Evolutionary conservation across 2,888 invertebrate species (phyloP), one percentile per base, ranked within the genome.

Genomic region (Drosophila niveifrons): DNA sequence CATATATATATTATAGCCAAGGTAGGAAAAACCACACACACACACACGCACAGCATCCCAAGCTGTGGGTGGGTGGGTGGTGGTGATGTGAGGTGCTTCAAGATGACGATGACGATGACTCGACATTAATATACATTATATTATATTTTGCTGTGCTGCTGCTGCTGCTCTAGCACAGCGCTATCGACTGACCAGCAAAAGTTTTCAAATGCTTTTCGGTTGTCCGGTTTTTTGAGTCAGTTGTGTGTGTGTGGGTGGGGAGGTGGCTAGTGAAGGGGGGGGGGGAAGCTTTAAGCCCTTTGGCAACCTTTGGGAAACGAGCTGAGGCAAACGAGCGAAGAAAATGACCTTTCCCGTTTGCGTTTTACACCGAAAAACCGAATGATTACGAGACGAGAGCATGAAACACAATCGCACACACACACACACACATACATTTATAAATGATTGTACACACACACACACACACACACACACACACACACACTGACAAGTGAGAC

Each of bases 331-430:
- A 78, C 75, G 82, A 80, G 78, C 80, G 80, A 82, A 84, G 83
- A 84, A 88, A 84, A 84, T 88, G 72, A 84, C 88, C 88, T 84
- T 88, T 84, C 82, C 80, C 68, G n/a, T 85, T 80, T 88, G 68
- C 85, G 72, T 84, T 87, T 84, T 77, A 72, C 80, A 77, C 69
- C 69, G 58, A 75, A 87, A 36, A 74, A 78, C 78, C 80, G 72
- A 80, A 74, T 76, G 76, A 77, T 82, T 72, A 85, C 80, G 70
- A 80, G 70, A 80, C 72, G 66, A 50, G 71, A 50, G 71, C 59
- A 75, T 63, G 66, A 74, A 68, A 66, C 36, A 66, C 18, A 56
- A 39, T 56, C 34, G 43, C 51, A 56, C 18, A 44, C 34, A 46
- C n/a, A 71, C 31, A 41, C 39, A 43, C 28, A 41, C 8, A 50